Evolutionary conservation across 2,113 vertebrate genomes (phyloP).

Genomic region (Australoheros scitulus): DNA sequence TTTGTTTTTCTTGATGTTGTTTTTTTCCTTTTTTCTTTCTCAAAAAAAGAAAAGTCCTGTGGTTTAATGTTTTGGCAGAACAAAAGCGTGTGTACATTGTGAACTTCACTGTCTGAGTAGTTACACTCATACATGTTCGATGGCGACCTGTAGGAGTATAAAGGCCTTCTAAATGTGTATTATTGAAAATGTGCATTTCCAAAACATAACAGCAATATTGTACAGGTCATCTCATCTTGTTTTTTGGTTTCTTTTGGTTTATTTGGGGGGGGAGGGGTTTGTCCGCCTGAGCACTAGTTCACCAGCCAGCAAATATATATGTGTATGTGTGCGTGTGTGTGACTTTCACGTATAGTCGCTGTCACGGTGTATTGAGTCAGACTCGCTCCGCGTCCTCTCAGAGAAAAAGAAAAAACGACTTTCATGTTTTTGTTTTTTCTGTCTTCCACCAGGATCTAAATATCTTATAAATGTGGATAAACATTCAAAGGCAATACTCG

Average conservation of each 20-base stretch:
- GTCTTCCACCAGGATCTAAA: constrained; percentile 73
- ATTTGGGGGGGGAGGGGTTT: background rate
- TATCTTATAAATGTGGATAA: constrained; percentile 49
- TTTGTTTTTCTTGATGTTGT: background rate
- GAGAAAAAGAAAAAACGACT: constrained; percentile 16
- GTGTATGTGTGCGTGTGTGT: background rate
- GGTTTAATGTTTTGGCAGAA: constrained; percentile 50
- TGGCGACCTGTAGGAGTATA: constrained; percentile 54
- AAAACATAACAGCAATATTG: constrained; percentile 81
- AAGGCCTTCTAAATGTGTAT: constrained; percentile 75
- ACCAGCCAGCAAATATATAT: constrained; percentile 73
- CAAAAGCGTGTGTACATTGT: constrained; percentile 31
- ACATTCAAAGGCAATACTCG: constrained; percentile 75
- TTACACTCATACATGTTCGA: constrained; percentile 56
- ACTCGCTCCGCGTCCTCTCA: constrained; percentile 67
- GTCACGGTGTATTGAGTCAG: constrained; percentile 68
- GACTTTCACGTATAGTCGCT: constrained; percentile 43
- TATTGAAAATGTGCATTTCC: constrained; percentile 66
- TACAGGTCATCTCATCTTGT: constrained; percentile 73
- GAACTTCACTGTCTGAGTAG: constrained; percentile 54
- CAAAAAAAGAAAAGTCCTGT: constrained; percentile 34
- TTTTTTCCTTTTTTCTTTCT: background rate
- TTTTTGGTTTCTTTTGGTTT: constrained; percentile 30
- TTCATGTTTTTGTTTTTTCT: background rate
- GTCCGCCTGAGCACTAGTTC: constrained; percentile 78